Evolutionary conservation across 2,888 invertebrate species (phyloP).

Genomic region (Temnothorax rugatulus): DNA sequence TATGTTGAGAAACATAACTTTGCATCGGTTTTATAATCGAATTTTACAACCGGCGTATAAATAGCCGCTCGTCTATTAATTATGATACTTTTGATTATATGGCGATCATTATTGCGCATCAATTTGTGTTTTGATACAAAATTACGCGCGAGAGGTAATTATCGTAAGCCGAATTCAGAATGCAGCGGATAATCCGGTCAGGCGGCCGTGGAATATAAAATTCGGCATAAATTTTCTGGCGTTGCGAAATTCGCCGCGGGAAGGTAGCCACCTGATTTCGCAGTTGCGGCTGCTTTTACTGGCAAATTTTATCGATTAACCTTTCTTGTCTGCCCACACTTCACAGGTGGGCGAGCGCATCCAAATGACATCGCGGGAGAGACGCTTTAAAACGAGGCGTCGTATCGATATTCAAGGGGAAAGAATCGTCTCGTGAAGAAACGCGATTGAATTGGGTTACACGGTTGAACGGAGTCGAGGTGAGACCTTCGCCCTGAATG

Average conservation of each 20-base stretch:
- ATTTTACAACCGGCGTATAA: conserved; percentile 7
- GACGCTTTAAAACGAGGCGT: conserved; percentile 5
- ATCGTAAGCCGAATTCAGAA: background rate
- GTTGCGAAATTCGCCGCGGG: conserved; percentile 35
- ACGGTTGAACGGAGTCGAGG: conserved; percentile 57
- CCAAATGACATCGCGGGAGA: conserved; percentile 7
- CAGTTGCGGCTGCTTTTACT: conserved; percentile 21
- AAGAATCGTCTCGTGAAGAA: conserved; percentile 49
- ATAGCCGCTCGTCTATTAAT: background rate
- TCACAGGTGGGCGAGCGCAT: conserved; percentile 24
- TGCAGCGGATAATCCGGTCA: background rate
- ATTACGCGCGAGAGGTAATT: background rate
- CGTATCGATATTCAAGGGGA: conserved; percentile 43
- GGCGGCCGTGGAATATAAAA: conserved; percentile 7
- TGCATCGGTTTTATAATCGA: background rate
- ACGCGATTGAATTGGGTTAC: conserved; percentile 48
- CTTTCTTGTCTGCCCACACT: conserved; percentile 58
- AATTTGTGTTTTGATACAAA: background rate
- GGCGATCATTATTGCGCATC: background rate
- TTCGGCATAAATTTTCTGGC: conserved; percentile 23
- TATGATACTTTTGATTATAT: background rate
- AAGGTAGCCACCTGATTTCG: conserved; percentile 42
- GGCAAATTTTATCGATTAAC: conserved; percentile 63
- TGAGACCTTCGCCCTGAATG: conserved; percentile 62
- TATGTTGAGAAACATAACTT: background rate